Evolutionary conservation across 2,797 vertebrate species (phyloP).

Genomic region (Pteropus rufus): DNA sequence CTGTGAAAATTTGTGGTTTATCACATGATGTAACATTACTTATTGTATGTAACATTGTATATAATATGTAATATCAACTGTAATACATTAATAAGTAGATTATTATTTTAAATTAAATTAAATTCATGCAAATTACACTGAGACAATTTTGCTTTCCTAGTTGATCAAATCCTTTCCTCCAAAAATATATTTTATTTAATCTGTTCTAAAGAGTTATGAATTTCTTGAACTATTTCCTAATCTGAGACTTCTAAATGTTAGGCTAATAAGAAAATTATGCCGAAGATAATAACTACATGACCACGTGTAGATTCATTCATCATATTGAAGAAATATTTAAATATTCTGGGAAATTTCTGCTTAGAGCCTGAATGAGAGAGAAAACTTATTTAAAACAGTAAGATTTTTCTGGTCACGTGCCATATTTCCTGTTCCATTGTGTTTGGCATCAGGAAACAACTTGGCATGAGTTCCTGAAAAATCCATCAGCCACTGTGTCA

Average conservation of each 20-base stretch:
- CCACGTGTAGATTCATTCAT: slow-evolving; percentile 32
- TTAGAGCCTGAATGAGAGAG: slow-evolving; percentile 46
- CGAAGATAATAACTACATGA: slow-evolving; percentile 49
- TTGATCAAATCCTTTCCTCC: neutral
- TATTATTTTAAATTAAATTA: slow-evolving; percentile 17
- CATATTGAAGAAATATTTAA: neutral
- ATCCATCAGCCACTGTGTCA: slow-evolving; percentile 77
- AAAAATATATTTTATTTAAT: slow-evolving; percentile 31
- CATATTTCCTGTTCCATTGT: slow-evolving; percentile 84
- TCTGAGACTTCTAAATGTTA: slow-evolving; percentile 14
- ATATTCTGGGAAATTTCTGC: slow-evolving; percentile 45
- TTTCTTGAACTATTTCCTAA: slow-evolving; percentile 12
- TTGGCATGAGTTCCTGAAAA: slow-evolving; percentile 74
- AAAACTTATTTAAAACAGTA: slow-evolving; percentile 73
- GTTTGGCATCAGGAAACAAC: slow-evolving; percentile 80
- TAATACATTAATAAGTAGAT: neutral
- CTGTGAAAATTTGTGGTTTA: neutral
- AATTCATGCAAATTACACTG: neutral
- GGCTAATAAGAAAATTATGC: slow-evolving; percentile 58
- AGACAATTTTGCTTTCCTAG: neutral
- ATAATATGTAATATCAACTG: neutral
- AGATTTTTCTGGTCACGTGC: slow-evolving; percentile 81
- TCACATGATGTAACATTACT: neutral
- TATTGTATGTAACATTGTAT: neutral
- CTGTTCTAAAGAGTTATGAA: neutral